Evolutionary conservation across 1,140 invertebrate species (phyloP), one percentile per base, ranked within the genome.

Genomic region (Macrobrachium nipponense): DNA sequence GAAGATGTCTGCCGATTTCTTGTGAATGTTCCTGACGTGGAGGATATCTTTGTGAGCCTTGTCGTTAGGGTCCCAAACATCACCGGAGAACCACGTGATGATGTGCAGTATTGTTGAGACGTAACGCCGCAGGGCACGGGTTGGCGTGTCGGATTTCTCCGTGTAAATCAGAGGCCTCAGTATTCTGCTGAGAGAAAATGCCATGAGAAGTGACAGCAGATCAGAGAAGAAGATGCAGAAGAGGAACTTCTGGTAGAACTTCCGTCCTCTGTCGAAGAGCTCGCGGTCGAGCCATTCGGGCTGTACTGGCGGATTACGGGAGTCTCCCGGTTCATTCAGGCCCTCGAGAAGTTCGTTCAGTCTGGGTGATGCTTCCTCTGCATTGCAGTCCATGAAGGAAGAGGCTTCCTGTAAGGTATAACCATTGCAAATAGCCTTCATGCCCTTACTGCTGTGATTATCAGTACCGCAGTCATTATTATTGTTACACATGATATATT

Each of bases 121-220:
- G 90, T 97, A 97, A 88, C 97, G 92, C 83, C 93, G 93, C 90
- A 96, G 96, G 0, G 96, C 94, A 89, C 91, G 89, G 90, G 89
- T 90, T 88, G 90, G 90, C 89, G 90, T 93, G 91, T 90, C 90
- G 84, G 90, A 91, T 90, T 92, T 89, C 90, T 92, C 78, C 89
- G 92, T 93, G 91, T 92, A 82, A 90, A 93, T 87, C 87, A 92
- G 68, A 89, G 91, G 85, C 90, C 87, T 17, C 92, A 92, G 88
- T 82, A 89, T 20, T 84, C 90, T 17, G 90, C 90, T 23, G 0
- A 87, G 7, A 89, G 86, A 58, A 91, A 93, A 88, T 23, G 80
- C 59, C 79, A 86, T 77, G 17, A 86, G 76, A 15, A 88, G 59
- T 4, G 79, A 61, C 59, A 87, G 68, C 8, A 88, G 62, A 27